These are phyloP conservation scores for Tyrophagus putrescentiae DNA, from an alignment of 1,140 invertebrate genomes.

Conservation along the genomic window DNA sequence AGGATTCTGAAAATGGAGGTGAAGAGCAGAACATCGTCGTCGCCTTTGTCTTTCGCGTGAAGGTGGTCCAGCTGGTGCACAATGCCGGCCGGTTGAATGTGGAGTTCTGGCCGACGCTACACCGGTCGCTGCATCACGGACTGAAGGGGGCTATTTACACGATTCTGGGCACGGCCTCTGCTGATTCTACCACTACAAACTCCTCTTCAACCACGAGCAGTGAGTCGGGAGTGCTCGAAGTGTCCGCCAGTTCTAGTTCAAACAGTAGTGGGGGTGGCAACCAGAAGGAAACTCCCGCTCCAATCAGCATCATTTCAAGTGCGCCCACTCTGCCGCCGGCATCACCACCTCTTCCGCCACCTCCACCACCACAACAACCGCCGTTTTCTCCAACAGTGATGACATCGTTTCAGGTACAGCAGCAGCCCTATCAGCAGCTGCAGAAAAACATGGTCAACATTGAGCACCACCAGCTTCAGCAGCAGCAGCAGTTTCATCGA, in stretches of 20 bases:
- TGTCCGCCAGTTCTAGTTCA: neutral
- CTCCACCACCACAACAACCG: no score
- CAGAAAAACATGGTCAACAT: no score
- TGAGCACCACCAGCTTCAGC: no score
- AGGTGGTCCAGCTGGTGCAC: conserved; percentile 7
- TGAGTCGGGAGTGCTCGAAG: neutral
- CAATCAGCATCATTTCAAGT: no score
- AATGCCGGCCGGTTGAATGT: conserved; percentile 2
- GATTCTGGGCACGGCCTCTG: neutral
- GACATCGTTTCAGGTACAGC: no score
- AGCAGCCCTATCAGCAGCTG: no score
- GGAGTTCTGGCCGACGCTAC: neutral
- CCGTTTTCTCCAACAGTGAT: no score
- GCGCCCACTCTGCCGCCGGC: no score
- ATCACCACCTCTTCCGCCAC: no score
- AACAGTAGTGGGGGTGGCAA: neutral
- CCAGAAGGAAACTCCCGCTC: neutral
- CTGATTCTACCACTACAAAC: neutral
- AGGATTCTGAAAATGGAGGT: neutral
- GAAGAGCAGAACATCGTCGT: neutral
- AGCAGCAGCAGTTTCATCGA: no score
- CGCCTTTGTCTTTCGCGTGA: neutral
- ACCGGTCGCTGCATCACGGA: conserved; percentile 1
- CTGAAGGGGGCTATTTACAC: conserved; percentile 7
- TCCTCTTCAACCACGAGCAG: neutral